phyloP scores from a whole-genome alignment of 2,888 invertebrate genomes.

The Nomada hirtipes region DNA sequence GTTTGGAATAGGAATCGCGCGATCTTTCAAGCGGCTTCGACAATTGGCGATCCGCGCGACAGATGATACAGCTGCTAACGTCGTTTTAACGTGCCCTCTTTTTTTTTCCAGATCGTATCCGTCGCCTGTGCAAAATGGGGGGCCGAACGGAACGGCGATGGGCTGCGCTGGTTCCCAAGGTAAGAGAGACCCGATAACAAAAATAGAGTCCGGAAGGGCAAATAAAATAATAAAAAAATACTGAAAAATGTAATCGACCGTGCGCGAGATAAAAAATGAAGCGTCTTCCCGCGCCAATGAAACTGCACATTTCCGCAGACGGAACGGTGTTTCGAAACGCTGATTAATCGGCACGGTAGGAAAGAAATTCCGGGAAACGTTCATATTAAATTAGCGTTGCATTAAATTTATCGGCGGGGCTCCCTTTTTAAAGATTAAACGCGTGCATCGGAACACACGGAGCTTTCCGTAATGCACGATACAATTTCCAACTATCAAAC shows the following conservation, averaged over 20 bases:
- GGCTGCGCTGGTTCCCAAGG: constrained; percentile 81
- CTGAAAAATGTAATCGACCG: background rate
- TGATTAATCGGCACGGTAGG: constrained; percentile 61
- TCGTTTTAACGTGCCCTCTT: constrained; percentile 13
- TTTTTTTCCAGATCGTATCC: constrained; percentile 81
- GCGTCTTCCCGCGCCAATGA: background rate
- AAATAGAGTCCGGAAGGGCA: too few relatives aligned
- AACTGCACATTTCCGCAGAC: constrained; percentile 15
- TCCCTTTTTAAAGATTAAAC: constrained; percentile 60
- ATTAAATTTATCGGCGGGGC: constrained; percentile 65
- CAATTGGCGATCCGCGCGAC: too few relatives aligned
- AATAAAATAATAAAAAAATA: background rate
- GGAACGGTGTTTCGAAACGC: constrained; percentile 27
- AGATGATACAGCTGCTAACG: too few relatives aligned
- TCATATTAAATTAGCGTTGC: constrained; percentile 67
- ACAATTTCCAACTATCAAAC: constrained; percentile 69
- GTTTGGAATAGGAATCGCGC: background rate
- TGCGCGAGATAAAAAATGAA: background rate
- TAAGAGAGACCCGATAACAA: constrained; percentile 54
- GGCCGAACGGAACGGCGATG: constrained; percentile 80
- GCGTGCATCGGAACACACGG: constrained; percentile 37
- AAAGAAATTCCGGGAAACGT: constrained; percentile 56
- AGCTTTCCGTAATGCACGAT: constrained; percentile 15
- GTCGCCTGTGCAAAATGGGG: constrained; percentile 82
- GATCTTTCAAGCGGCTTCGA: too few relatives aligned